Base-by-base conservation (phyloP, 2,888 invertebrate genomes). In the Yponomeuta cagnagella region DNA sequence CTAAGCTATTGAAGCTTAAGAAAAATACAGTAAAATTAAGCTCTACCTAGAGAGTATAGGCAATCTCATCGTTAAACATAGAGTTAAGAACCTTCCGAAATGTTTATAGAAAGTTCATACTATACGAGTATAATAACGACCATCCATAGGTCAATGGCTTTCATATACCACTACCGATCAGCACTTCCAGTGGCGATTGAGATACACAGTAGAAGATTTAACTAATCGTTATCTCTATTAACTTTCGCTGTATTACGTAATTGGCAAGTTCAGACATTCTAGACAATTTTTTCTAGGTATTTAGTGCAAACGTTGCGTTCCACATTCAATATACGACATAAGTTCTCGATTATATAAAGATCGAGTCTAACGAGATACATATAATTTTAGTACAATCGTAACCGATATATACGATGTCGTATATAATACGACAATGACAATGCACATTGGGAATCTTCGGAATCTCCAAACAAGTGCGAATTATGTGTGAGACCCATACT, bases 161-260 rank as follows among this genome's bases (percentile, higher is more conserved):
- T 58, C 52, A 58, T 58, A 58, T 58, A 58, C 52, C 52, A 58
- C 52, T 58, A 15, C 52, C 52, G 52, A 5, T 5, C 52, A 58
- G 52, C 15, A 15, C 52, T 58, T 58, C 52, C 52, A 58, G 4
- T 58, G 4, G 52, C 5, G 52, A 58, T 58, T 58, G 52, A 58
- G 52, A 58, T 58, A 58, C 52, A 58, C 52, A 58, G 52, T 58
- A 58, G 52, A 58, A 15, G 15, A 9, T 58, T 48, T 68, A 43
- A n/a, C 68, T 68, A 68, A 68, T 68, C 68, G 68, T 68, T 58
- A 58, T 68, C 31, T 65, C 65, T 33, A 68, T 68, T 23, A 48
- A 68, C 68, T 68, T 68, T 68, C 68, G 68, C 68, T 43, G 68
- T 15, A n/a, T 68, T 37, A 68, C 23, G 43, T 48, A 68, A 68